Evolutionary conservation across 2,113 vertebrate species (phyloP).

Genomic region (Patagioenas fasciata): DNA sequence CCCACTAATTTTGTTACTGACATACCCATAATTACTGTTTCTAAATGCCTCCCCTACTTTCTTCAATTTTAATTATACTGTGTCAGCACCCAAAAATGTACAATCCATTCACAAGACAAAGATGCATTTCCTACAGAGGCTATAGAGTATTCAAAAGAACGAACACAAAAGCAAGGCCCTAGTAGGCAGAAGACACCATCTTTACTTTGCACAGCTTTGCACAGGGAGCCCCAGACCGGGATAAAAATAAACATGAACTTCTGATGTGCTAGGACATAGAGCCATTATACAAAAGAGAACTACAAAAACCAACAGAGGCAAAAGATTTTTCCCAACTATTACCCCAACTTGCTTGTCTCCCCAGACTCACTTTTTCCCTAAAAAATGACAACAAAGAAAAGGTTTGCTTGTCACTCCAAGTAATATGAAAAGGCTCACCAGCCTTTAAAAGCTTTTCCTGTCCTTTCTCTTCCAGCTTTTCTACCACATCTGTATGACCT

Average conservation of each 20-base stretch:
- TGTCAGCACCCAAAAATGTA: constrained; percentile 21
- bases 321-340: neutral
- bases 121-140: neutral
- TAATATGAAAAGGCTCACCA: neutral
- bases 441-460: neutral
- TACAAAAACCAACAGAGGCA: neutral
- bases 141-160: neutral
- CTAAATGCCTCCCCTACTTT: constrained; percentile 14
- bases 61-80: constrained; percentile 43
- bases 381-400: neutral
- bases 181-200: neutral
- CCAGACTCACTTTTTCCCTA: neutral
- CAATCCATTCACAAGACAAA: neutral
- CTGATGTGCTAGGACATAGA: neutral
- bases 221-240: neutral
- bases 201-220: neutral
- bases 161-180: neutral
- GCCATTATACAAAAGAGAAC: neutral
- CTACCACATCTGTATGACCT: neutral
- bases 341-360: neutral
- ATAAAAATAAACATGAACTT: neutral
- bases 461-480: neutral
- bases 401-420: neutral
- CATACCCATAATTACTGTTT: constrained; percentile 29
- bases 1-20: constrained; percentile 23